Evolutionary conservation across 1,140 invertebrate genomes (phyloP), one percentile per base, ranked within the genome.

Genomic region (Eriosoma lanigerum): DNA sequence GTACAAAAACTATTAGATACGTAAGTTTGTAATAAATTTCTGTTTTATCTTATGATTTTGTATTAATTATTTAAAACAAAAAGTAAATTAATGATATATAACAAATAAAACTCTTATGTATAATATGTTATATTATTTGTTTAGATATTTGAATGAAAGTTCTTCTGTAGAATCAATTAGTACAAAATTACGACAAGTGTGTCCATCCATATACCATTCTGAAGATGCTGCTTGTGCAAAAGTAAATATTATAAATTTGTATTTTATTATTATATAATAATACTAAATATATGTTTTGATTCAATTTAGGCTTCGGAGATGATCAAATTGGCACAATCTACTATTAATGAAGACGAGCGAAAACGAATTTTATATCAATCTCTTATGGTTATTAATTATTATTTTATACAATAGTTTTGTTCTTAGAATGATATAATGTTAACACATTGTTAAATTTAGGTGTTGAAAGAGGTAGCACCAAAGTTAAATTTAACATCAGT

Each of bases 171-270:
- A 97, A 86, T 90, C 93, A 0, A 95, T 99, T 50, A 98, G 94
- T 82, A 87, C 88, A 21, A 93, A 92, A 86, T 87, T 99, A n/a
- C 88, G 96, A 70, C 92, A 97, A 84, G 89, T 96, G 0, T 99
- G 97, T 85, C 97, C 97, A 0, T 93, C 92, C 83, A 88, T 99
- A 1, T 99, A 98, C 84, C 93, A 93, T 83, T 92, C 91, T 84
- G 97, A 99, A 88, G 97, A 99, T 88, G 97, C 96, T 21, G 93
- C 95, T 48, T 96, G 94, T 86, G 92, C 96, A 24, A 95, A 98
- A 89, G 93, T 94, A 87, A 85, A 81, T 83, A 32, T 17, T 81
- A 62, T 58, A 52, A 19, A 38, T 44, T n/a, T 60, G 4, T 80
- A 9, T 29, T 24, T 19, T n/a, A 50, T 50, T 38, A 80, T 66